phyloP scores from a whole-genome alignment of 2,113 vertebrate genomes.

The Burhinus oedicnemus region DNA sequence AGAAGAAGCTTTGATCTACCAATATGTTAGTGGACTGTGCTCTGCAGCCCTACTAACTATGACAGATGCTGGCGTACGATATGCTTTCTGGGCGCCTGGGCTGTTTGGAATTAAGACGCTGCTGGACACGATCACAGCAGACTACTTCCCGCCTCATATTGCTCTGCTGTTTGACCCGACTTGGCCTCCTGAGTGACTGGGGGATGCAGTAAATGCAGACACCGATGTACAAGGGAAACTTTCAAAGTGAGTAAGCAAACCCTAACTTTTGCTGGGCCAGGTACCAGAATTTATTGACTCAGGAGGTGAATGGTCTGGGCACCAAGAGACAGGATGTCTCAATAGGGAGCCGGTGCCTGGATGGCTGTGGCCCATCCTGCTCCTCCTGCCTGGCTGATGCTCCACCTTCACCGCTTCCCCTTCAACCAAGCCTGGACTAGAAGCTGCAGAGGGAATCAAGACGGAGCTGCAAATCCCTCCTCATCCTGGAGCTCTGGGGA shows the following conservation, averaged over 20 bases:
- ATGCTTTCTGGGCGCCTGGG: not conserved
- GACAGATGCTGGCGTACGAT: not conserved
- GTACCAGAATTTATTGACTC: not conserved
- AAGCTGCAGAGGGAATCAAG: not conserved
- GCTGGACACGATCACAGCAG: not conserved
- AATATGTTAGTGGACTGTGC: not conserved
- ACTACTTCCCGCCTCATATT: not conserved
- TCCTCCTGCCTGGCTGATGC: not conserved
- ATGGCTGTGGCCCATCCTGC: rapidly evolving
- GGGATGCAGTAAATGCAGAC: not conserved
- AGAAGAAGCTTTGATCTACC: slow-evolving; percentile 11
- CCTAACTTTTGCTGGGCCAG: not conserved
- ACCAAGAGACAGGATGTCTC: not conserved
- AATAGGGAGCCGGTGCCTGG: not conserved
- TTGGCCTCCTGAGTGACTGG: not conserved
- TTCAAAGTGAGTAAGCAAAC: not conserved
- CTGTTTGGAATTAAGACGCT: not conserved
- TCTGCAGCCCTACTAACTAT: not conserved
- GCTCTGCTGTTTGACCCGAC: not conserved
- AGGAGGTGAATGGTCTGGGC: not conserved
- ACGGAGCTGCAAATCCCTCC: not conserved
- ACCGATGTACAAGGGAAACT: rapidly evolving
- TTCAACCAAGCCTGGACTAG: not conserved
- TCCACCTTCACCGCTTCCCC: not conserved
- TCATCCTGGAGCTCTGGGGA: not conserved